phyloP scores from a whole-genome alignment of 2,888 invertebrate species.

The Pseudanteris insignis region DNA sequence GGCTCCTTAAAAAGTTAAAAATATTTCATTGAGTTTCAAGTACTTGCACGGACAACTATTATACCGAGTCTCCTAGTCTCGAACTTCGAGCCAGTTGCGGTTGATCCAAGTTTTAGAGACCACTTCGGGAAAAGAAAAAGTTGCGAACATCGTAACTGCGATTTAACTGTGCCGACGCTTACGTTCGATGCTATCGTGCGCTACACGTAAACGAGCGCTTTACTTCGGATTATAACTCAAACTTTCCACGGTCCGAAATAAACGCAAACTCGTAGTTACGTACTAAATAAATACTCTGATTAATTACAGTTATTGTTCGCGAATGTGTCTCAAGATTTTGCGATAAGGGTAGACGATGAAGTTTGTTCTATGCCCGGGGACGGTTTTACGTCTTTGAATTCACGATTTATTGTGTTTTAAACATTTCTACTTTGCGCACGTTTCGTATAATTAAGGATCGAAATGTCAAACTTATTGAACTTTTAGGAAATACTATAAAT shows the following conservation, averaged over 20 bases:
- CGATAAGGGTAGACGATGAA: too few species aligned
- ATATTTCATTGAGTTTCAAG: conserved; percentile 35
- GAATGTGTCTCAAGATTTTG: too few species aligned
- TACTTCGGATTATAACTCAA: conserved; percentile 23
- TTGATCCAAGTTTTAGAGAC: conserved; percentile 55
- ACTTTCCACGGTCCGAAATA: conserved; percentile 25
- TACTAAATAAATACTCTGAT: conserved; percentile 13
- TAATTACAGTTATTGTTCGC: too few species aligned
- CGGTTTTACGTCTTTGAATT: too few species aligned
- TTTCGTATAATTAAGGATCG: too few species aligned
- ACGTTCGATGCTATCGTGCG: conserved; percentile 15
- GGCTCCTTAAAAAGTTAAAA: conserved; percentile 23
- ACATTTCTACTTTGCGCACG: too few species aligned
- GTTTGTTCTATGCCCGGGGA: too few species aligned
- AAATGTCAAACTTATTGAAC: too few species aligned
- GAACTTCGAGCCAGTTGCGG: conserved; percentile 50
- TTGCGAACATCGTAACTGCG: conserved; percentile 46
- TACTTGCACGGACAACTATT: conserved; percentile 37
- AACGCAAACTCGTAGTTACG: conserved; percentile 3
- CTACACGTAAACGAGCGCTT: conserved; percentile 15
- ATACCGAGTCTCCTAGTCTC: conserved; percentile 32
- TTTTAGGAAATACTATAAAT: too few species aligned
- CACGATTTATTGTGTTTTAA: too few species aligned
- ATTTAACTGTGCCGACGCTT: conserved; percentile 42
- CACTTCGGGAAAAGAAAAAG: conserved; percentile 49